Base-by-base conservation (phyloP, 37 sponge, comb jelly and placozoan genomes). In the Corticium candelabrum region DNA sequence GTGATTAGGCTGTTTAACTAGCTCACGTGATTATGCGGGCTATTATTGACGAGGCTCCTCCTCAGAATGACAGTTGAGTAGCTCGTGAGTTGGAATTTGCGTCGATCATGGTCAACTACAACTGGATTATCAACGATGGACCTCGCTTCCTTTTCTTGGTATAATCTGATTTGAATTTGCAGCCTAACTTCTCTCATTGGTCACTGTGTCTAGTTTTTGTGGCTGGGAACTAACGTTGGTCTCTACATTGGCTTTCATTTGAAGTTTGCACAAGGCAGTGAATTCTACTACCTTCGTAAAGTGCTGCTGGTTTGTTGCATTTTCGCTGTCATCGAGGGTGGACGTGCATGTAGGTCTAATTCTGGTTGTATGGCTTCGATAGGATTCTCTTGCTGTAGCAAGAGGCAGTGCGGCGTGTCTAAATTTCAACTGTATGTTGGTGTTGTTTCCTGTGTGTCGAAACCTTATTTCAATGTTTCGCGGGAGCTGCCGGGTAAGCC, bases 361-460 rank as follows among this genome's bases (percentile, higher is more conserved):
- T n/a, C n/a, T n/a, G n/a, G n/a, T n/a, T n/a, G n/a, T n/a, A n/a
- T n/a, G n/a, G n/a, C n/a, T 38, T 37, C 43, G 79, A 3, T 76
- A 93, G 89, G 82, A 81, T 68, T 90, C 87, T 1, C 74, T 95
- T 69, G 85, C 90, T 5, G 89, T 91, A 83, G 96, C 96, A 4
- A 39, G 96, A 82, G 96, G 86, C 40, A 86, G 89, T 1, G 87
- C 96, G 4, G 41, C 87, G 3, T 79, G 84, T 40, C 87, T 95
- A 62, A 95, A 95, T 87, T 84, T 95, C 82, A 95, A 95, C 80
- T 79, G 85, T 27, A 82, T 85, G 34, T 80, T 95, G 1, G 86
- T 95, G 40, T 75, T 95, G 36, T 71, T 95, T 27, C 92, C 92
- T 0, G 83, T 95, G n/a, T 95, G 96, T 41, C 69, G 94, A 11